Percentiles rank a stretch among this genome's conserved stretches.
These are phyloP conservation scores for Sebastes kiyomatsui DNA, from an alignment of 2,797 vertebrate genomes.

Conservation along the genomic window DNA sequence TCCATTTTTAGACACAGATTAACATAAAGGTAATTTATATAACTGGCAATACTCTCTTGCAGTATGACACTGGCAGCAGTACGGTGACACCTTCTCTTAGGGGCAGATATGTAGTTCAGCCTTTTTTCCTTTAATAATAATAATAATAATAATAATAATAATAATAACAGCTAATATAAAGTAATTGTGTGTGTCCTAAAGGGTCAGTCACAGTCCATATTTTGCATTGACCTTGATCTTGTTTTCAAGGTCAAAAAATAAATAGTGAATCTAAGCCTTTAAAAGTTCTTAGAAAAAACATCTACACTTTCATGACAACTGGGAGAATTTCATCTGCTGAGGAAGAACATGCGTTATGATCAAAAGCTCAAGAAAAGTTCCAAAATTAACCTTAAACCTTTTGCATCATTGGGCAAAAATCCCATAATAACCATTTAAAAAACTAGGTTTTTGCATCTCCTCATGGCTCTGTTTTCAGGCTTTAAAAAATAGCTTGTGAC, in stretches of 20 bases:
- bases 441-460: too few relatives aligned
- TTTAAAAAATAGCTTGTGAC: too few relatives aligned
- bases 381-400: not conserved
- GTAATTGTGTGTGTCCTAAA: not conserved
- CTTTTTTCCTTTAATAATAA: not conserved
- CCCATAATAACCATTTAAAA: too few relatives aligned
- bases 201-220: not conserved
- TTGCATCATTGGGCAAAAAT: too few relatives aligned
- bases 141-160: too few relatives aligned
- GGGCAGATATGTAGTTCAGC: not conserved
- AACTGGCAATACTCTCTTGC: not conserved
- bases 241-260: not conserved
- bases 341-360: slow-evolving; percentile 1
- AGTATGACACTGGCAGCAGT: not conserved
- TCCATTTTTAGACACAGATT: not conserved
- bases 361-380: not conserved
- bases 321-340: not conserved
- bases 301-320: not conserved
- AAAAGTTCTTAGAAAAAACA: not conserved
- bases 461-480: too few relatives aligned
- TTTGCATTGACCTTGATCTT: not conserved
- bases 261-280: not conserved
- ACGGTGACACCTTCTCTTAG: not conserved
- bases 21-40: not conserved
- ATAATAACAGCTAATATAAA: too few relatives aligned